Base-by-base conservation (phyloP, 2,113 vertebrate genomes). In the Nothoprocta perdicaria region DNA sequence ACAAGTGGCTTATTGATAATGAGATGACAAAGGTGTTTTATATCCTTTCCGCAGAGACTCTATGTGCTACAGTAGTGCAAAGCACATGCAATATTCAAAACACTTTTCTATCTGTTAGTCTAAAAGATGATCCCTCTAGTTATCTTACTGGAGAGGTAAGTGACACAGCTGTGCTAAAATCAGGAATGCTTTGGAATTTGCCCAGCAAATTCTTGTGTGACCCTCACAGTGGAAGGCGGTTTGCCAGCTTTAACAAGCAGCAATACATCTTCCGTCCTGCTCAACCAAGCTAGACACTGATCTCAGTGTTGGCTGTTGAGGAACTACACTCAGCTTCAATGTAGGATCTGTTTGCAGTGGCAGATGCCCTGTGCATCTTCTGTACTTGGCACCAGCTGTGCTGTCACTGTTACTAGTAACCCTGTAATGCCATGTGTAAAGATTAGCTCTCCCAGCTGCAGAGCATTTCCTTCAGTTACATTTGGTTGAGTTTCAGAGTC, bases 91-190 rank as follows among this genome's bases (percentile, higher is more conserved):
- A 1, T 87, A 69, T 83, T 50, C 43, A 90, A 58, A 87, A 61
- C 50, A 4, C 13, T 87, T 89, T 2, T 5, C 18, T 46, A 15
- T 26, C 6, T 61, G 14, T 84, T 63, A 52, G 23, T 84, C 43
- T 23, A 18, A 80, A 88, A 92, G 45, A 10, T 58, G 38, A 76
- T 79, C 14, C n/a, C 13, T 75, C 33, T 45, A 46, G 50, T 40
- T 60, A 31, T 16, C 10, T 88, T 53, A 52, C 7, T 46, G 58
- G 71, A 17, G 69, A 35, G 6, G 14, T 38, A 31, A 58, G 6
- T 76, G n/a, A 35, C 60, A 53, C 38, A 0, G 0, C 40, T 85
- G 1, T 3, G 75, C 71, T 0, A 81, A 92, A 80, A 43, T 85
- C 14, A 46, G 45, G 6, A 92, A 41, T 69, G 29, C 33, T n/a